A percentile compares a stretch with the other conserved stretches of the same genome.
phyloP scores from a whole-genome alignment of 2,888 invertebrate genomes.

The Monochamus alternatus region DNA sequence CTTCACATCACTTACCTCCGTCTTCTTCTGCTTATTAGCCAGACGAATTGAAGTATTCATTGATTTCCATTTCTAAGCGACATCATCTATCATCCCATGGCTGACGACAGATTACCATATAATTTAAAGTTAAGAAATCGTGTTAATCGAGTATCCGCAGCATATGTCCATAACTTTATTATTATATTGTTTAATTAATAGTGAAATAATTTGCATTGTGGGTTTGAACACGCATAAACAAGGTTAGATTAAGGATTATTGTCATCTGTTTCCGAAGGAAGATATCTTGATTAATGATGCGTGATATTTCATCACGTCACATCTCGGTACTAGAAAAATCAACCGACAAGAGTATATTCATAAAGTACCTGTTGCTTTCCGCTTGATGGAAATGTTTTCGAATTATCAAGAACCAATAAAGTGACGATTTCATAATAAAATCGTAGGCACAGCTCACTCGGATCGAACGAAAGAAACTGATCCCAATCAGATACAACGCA shows the following conservation, averaged over 20 bases:
- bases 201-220: conserved; percentile 11
- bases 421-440: not conserved
- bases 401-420: too few species aligned
- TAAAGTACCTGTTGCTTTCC: too few species aligned
- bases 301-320: not conserved
- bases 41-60: not conserved
- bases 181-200: conserved; percentile 4
- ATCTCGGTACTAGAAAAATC: too few species aligned
- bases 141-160: conserved; percentile 16
- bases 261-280: not conserved
- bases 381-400: too few species aligned
- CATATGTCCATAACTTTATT: conserved; percentile 19
- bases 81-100: conserved; percentile 5
- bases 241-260: conserved; percentile 15
- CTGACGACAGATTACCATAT: conserved; percentile 13
- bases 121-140: conserved; percentile 17
- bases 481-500: conserved; percentile 26
- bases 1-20: not conserved
- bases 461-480: conserved; percentile 4
- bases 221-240: conserved; percentile 8
- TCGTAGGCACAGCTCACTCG: not conserved
- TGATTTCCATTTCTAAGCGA: conserved; percentile 11
- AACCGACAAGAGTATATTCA: too few species aligned
- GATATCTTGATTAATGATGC: conserved; percentile 6
- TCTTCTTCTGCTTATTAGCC: not conserved